Evolutionary conservation across 2,113 vertebrate species (phyloP), one percentile per base, ranked within the genome.

Genomic region (Archilochus colubris): DNA sequence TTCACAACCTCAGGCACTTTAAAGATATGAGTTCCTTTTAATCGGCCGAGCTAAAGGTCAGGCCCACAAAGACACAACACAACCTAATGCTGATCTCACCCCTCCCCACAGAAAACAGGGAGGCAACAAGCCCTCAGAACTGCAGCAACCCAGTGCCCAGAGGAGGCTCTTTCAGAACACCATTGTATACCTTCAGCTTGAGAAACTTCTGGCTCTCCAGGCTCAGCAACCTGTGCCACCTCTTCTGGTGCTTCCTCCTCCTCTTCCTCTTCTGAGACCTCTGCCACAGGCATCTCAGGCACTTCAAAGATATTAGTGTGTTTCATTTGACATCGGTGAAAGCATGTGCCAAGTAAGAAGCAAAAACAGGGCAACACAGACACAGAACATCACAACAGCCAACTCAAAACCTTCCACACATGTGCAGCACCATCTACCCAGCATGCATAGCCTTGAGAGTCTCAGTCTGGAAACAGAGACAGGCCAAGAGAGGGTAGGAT

Each of bases 291-390:
- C 67, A 79, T 25, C 94, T 96, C 91, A 5, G 90, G 86, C 79
- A 77, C 96, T 98, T 97, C 83, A 97, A 97, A 97, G 95, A 97
- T 96, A 97, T 97, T 97, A 98, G 96, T 91, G 90, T 30, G 25
- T 82, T 97, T 95, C 82, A 59, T 91, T 92, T 89, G 48, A 94
- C 33, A 31, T 24, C 48, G 72, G 10, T 81, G 64, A 54, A 69
- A 93, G 73, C 74, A 48, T 7, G 9, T 59, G 62, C 7, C 72
- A 82, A 76, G 55, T 3, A 43, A 64, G 76, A 91, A 38, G 36
- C 93, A 59, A 57, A 43, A 0, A 5, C 54, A 53, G 73, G 58
- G 61, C 3, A 16, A 44, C 58, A 19, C 14, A 33, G 50, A 62
- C 30, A 30, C 27, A 30, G 12, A 54, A 13, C 33, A 10, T 6